phyloP scores from a whole-genome alignment of 2,797 vertebrate species.

The Tympanoctomys barrerae region DNA sequence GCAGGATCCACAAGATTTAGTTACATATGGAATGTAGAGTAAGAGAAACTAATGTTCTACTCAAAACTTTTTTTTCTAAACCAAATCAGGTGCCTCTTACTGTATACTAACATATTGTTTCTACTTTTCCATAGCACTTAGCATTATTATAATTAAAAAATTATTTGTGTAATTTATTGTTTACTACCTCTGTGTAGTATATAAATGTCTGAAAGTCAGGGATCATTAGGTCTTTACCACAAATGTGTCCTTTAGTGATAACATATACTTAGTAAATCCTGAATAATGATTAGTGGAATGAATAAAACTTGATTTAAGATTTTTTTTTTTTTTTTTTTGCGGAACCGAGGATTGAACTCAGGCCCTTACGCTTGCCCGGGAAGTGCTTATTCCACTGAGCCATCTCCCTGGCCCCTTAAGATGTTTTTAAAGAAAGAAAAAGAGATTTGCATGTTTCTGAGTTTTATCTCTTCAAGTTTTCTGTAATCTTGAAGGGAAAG shows the following conservation, averaged over 20 bases:
- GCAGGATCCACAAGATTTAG: not conserved
- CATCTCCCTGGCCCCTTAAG: not conserved
- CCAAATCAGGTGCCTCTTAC: not conserved
- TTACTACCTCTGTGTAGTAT: not conserved
- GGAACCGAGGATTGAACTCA: too few species aligned
- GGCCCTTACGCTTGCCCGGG: too few species aligned
- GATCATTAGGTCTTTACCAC: constrained; percentile 28
- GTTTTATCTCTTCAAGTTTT: constrained; percentile 42
- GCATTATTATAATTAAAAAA: constrained; percentile 21
- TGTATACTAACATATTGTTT: not conserved
- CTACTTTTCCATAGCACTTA: constrained; percentile 29
- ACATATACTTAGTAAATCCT: constrained; percentile 6
- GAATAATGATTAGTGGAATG: constrained; percentile 40
- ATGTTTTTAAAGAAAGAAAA: not conserved
- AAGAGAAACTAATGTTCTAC: not conserved
- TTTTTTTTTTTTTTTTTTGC: too few species aligned
- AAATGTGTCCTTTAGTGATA: constrained; percentile 2
- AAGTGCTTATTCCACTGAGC: too few species aligned
- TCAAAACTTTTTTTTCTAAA: not conserved
- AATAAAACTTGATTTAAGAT: constrained; percentile 1
- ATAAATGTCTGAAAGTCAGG: not conserved
- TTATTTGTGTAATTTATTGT: constrained; percentile 17
- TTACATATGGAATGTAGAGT: not conserved
- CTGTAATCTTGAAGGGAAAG: not conserved
- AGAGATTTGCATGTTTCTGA: not conserved